phyloP scores from a whole-genome alignment of 2,797 vertebrate genomes.

The Siniperca scherzeri region DNA sequence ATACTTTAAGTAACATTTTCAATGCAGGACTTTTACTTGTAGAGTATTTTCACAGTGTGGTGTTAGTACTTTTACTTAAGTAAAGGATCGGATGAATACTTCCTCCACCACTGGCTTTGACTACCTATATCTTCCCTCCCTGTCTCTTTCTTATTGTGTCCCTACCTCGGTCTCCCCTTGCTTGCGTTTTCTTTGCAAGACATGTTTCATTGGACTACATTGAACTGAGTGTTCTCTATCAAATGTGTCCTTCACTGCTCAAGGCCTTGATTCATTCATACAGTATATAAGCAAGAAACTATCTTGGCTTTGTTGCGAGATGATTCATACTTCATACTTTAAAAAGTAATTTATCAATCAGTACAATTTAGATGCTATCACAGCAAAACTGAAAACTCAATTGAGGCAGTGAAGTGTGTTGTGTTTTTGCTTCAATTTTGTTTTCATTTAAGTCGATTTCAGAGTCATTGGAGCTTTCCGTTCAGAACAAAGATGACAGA shows the following conservation, averaged over 20 bases:
- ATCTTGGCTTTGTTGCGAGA: neutral
- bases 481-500: slow-evolving; percentile 1
- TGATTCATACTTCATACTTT: neutral
- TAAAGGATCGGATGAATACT: too few relatives aligned
- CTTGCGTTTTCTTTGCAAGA: neutral
- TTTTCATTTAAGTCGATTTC: neutral
- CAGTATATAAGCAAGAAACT: neutral
- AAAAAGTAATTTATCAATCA: neutral
- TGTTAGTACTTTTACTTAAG: too few relatives aligned
- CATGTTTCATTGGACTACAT: neutral
- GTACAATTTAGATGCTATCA: neutral
- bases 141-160: neutral
- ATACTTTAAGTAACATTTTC: too few relatives aligned
- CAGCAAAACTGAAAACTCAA: slow-evolving; percentile 1
- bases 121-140: neutral
- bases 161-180: neutral
- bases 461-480: neutral
- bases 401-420: neutral
- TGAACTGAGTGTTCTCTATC: neutral
- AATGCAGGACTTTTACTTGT: too few relatives aligned
- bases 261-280: neutral
- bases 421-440: neutral
- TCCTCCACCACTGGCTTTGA: neutral
- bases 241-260: neutral
- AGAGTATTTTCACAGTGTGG: too few relatives aligned